These are phyloP conservation scores for Eupleurogrammus muticus DNA, from an alignment of 2,797 vertebrate genomes.

Conservation along the genomic window DNA sequence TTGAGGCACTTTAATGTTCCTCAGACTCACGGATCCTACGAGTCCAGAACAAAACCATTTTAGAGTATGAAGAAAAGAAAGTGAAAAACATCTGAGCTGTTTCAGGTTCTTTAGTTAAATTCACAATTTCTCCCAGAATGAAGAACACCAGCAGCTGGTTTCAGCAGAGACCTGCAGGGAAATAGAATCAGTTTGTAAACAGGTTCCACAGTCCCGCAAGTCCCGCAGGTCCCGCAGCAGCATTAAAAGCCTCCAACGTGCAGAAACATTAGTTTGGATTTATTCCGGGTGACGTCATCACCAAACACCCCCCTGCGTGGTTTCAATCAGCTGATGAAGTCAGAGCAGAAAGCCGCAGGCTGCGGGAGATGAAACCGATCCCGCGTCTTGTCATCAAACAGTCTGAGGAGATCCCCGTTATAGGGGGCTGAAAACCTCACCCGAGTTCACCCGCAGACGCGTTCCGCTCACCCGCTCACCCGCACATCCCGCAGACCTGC, in stretches of 20 bases:
- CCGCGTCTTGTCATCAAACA: fast-evolving
- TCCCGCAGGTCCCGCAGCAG: not conserved
- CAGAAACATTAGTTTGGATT: too few species aligned
- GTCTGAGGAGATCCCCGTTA: not conserved
- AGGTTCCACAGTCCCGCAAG: too few species aligned
- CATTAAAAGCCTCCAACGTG: too few species aligned
- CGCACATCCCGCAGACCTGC: slow-evolving; percentile 17
- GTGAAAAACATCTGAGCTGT: too few species aligned
- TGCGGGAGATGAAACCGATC: not conserved
- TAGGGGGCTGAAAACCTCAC: not conserved
- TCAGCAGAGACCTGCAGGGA: too few species aligned
- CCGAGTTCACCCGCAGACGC: slow-evolving; percentile 4
- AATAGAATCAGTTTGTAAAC: too few species aligned
- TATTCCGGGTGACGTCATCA: not conserved
- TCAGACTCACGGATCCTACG: not conserved
- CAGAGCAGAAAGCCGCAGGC: slow-evolving; percentile 15
- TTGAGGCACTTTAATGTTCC: not conserved
- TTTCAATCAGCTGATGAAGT: not conserved
- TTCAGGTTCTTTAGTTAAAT: too few species aligned
- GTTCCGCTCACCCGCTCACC: slow-evolving; percentile 28
- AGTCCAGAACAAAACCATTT: not conserved
- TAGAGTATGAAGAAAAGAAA: not conserved
- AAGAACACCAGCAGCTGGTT: too few species aligned
- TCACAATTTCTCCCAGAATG: not conserved
- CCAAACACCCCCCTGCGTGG: not conserved